These are phyloP conservation scores for Hyles euphorbiae DNA, from an alignment of 1,140 invertebrate genomes.

Conservation along the genomic window DNA sequence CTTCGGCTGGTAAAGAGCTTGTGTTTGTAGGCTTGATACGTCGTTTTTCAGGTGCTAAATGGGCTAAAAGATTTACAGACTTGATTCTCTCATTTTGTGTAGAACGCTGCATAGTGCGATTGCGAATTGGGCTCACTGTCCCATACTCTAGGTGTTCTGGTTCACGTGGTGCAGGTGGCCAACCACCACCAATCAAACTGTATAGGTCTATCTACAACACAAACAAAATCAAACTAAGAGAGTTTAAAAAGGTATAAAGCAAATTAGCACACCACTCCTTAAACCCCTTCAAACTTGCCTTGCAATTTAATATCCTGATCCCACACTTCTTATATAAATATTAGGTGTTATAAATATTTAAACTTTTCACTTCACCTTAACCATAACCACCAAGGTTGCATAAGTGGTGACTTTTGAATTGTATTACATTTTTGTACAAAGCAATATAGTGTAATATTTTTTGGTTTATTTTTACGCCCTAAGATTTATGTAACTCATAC, in stretches of 20 bases:
- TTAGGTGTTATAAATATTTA: neutral
- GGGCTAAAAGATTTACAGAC: slow-evolving; percentile 59
- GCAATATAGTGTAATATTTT: no score
- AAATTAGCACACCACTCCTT: neutral
- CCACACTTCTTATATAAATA: no score
- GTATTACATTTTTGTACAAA: no score
- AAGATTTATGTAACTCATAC: no score
- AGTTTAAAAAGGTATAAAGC: neutral
- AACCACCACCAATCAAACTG: slow-evolving; percentile 62
- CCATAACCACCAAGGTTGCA: no score
- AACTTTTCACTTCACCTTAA: no score
- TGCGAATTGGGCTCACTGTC: slow-evolving; percentile 36
- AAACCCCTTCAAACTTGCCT: no score
- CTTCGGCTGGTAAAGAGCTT: slow-evolving; percentile 24
- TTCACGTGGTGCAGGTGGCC: slow-evolving; percentile 62
- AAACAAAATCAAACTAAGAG: neutral
- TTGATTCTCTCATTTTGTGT: slow-evolving; percentile 53
- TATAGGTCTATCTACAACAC: slow-evolving; percentile 59
- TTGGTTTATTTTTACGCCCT: no score
- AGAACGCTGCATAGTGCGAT: slow-evolving; percentile 54
- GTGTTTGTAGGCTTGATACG: slow-evolving; percentile 31
- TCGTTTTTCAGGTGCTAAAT: slow-evolving; percentile 51
- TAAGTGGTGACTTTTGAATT: no score
- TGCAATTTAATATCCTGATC: no score
- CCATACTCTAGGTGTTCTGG: slow-evolving; percentile 57